Evolutionary conservation across 2,888 invertebrate genomes (phyloP).

Genomic region (Parapristionchus giblindavisi): DNA sequence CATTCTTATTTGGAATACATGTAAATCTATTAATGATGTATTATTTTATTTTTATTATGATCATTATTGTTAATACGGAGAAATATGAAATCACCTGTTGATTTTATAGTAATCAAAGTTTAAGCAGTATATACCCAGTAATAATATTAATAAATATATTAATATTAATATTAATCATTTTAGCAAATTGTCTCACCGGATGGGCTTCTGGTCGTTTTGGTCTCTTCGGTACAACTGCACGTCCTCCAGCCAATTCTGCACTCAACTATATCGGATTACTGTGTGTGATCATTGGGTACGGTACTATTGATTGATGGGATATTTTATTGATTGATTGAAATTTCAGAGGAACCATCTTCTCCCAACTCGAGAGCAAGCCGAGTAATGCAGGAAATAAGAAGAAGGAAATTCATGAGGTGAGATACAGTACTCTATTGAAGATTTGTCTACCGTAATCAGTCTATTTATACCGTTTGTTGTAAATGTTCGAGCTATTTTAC

Average conservation of each 20-base stretch:
- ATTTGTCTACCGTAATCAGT: no score
- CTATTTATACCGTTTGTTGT: no score
- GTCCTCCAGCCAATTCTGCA: conserved; percentile 49
- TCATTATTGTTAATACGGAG: no score
- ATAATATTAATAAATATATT: background rate
- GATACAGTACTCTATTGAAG: no score
- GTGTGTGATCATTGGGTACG: conserved; percentile 62
- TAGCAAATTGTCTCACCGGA: conserved; percentile 71
- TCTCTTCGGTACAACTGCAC: conserved; percentile 59
- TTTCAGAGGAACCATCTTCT: conserved; percentile 61
- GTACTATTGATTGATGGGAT: background rate
- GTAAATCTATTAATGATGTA: no score
- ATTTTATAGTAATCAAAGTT: conserved; percentile 4
- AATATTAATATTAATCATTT: background rate
- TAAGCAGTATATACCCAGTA: background rate
- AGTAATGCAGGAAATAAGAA: conserved; percentile 17
- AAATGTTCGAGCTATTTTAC: no score
- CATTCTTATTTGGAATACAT: conserved; percentile 73
- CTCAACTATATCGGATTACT: conserved; percentile 64
- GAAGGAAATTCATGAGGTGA: background rate
- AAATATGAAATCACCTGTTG: no score
- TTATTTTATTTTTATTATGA: conserved; percentile 67
- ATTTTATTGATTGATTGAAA: background rate
- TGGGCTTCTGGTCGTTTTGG: conserved; percentile 71
- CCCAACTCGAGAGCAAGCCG: conserved; percentile 52